Conservation (phyloP, 2,888 invertebrate species). For the Lasioglossum oenotherae region DNA sequence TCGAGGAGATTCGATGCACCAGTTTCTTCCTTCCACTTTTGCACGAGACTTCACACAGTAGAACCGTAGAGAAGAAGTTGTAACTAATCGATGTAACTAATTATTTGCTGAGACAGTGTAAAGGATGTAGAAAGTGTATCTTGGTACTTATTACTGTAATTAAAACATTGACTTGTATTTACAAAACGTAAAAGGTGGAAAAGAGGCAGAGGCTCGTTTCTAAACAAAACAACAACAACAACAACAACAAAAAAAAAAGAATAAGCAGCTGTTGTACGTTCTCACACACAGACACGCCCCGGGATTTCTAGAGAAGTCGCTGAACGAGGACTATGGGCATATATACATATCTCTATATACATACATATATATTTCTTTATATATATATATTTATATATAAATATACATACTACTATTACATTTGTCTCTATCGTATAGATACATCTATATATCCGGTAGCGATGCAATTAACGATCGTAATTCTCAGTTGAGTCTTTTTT, state of each 20-base stretch:
- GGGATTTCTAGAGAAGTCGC: constrained; percentile 50
- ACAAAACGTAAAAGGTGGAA: constrained; percentile 64
- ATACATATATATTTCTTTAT: constrained; percentile 16
- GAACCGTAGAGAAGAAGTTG: constrained; percentile 71
- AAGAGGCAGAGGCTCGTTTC: constrained; percentile 67
- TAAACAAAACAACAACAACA: background rate
- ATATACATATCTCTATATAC: constrained; percentile 15
- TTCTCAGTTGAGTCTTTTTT: constrained; percentile 54
- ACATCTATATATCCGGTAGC: constrained; percentile 47
- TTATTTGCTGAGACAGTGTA: constrained; percentile 68
- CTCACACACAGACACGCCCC: constrained; percentile 29
- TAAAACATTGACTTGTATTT: constrained; percentile 56
- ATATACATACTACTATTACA: constrained; percentile 1
- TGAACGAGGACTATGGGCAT: constrained; percentile 63
- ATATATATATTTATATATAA: background rate
- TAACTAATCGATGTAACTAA: constrained; percentile 73
- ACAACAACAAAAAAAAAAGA: background rate
- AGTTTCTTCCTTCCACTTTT: constrained; percentile 75
- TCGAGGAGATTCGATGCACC: constrained; percentile 75
- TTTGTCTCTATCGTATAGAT: constrained; percentile 24
- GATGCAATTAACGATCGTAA: constrained; percentile 68
- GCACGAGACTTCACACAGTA: constrained; percentile 74
- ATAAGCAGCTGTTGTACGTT: constrained; percentile 2
- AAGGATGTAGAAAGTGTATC: constrained; percentile 71
- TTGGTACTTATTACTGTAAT: constrained; percentile 68